phyloP scores from a whole-genome alignment of 2,888 invertebrate genomes.

The Bembecia ichneumoniformis region DNA sequence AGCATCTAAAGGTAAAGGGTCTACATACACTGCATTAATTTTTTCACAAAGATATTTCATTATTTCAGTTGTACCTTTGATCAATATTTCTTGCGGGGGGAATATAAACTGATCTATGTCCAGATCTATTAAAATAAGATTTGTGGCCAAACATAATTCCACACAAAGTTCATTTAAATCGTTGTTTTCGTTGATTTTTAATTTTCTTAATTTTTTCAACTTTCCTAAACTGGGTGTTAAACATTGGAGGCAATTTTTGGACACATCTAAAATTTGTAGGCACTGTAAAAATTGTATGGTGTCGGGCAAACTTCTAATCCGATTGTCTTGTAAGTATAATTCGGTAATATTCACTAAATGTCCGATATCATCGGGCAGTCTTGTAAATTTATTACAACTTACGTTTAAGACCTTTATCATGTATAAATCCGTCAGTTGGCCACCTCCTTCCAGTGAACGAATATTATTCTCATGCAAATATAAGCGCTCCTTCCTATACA shows the following conservation, averaged over 20 bases:
- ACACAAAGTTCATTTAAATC: slow-evolving; percentile 74
- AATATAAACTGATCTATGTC: slow-evolving; percentile 75
- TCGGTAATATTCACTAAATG: slow-evolving; percentile 79
- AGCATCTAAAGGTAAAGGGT: slow-evolving; percentile 40
- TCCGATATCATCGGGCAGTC: slow-evolving; percentile 76
- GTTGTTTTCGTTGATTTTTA: slow-evolving; percentile 75
- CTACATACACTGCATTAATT: slow-evolving; percentile 63
- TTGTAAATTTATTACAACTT: slow-evolving; percentile 75
- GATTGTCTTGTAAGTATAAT: slow-evolving; percentile 81
- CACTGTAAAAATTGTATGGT: slow-evolving; percentile 75
- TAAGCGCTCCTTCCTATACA: slow-evolving; percentile 82
- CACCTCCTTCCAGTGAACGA: slow-evolving; percentile 78
- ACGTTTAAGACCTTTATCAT: slow-evolving; percentile 78
- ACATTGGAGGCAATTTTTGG: slow-evolving; percentile 77
- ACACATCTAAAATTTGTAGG: slow-evolving; percentile 78
- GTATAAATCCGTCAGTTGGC: slow-evolving; percentile 78
- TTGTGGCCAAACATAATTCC: slow-evolving; percentile 76
- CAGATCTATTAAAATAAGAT: slow-evolving; percentile 74
- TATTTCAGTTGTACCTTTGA: slow-evolving; percentile 75
- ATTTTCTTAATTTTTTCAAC: slow-evolving; percentile 71
- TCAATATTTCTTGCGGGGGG: slow-evolving; percentile 75
- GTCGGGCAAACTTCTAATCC: slow-evolving; percentile 77
- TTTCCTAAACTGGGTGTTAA: slow-evolving; percentile 76
- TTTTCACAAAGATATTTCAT: slow-evolving; percentile 74
- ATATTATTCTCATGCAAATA: slow-evolving; percentile 79